A percentile compares a stretch with the other conserved stretches of the same genome.
Conservation (phyloP, 2,797 vertebrate species). For the Cottoperca gobio region DNA sequence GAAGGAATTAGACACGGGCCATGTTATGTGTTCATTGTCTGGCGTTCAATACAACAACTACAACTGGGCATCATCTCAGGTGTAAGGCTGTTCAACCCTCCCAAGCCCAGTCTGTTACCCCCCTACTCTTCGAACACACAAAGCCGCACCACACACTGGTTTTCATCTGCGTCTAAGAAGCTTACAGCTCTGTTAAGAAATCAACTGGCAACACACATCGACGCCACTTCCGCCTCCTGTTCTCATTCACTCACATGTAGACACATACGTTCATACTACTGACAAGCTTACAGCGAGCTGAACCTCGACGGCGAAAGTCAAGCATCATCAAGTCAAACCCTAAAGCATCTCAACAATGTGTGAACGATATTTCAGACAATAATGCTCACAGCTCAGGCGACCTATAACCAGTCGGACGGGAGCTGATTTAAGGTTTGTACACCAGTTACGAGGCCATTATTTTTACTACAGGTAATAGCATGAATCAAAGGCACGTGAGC, state of each 20-base stretch:
- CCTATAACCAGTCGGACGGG: slow-evolving; percentile 20
- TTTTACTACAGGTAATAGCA: slow-evolving; percentile 6
- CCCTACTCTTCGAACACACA: slow-evolving; percentile 7
- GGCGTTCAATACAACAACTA: slow-evolving; percentile 3
- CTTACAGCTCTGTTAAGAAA: slow-evolving; percentile 67
- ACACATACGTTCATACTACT: slow-evolving; percentile 9
- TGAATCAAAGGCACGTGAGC: background rate
- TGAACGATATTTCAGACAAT: slow-evolving; percentile 28
- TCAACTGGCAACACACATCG: slow-evolving; percentile 56
- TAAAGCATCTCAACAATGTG: slow-evolving; percentile 60
- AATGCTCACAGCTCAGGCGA: background rate
- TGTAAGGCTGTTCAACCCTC: background rate
- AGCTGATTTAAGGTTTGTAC: slow-evolving; percentile 11
- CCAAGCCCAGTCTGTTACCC: background rate
- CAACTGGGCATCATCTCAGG: slow-evolving; percentile 13
- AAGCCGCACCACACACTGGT: slow-evolving; percentile 17
- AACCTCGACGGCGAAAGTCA: slow-evolving; percentile 57
- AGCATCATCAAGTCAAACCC: slow-evolving; percentile 63
- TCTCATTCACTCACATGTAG: slow-evolving; percentile 38
- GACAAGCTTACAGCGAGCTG: slow-evolving; percentile 11
- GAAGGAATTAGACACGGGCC: slow-evolving; percentile 12
- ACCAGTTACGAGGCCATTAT: background rate
- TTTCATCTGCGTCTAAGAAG: slow-evolving; percentile 61
- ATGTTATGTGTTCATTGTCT: background rate
- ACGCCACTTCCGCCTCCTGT: slow-evolving; percentile 30